Evolutionary conservation across 1,140 invertebrate species (phyloP).

Genomic region (Oreohelix idahoensis): DNA sequence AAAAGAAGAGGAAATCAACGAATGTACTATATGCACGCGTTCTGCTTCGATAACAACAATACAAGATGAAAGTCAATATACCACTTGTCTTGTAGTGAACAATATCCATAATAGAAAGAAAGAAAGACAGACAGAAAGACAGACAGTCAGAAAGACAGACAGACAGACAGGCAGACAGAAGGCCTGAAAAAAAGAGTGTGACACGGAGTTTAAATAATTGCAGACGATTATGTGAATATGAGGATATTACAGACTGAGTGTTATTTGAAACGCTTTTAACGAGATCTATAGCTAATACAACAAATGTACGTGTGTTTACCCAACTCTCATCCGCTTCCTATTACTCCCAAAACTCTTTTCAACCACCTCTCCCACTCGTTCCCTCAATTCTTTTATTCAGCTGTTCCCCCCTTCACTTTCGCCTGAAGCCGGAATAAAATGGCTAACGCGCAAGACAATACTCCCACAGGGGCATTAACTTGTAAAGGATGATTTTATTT

Average conservation of each 20-base stretch:
- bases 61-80: too few relatives aligned
- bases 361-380: not conserved
- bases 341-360: not conserved
- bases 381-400: not conserved
- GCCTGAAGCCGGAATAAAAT: constrained; percentile 1
- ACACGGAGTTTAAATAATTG: not conserved
- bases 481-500: constrained; percentile 13
- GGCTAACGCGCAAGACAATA: not conserved
- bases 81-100: too few relatives aligned
- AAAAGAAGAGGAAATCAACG: too few relatives aligned
- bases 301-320: constrained; percentile 8
- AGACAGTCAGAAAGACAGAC: too few relatives aligned
- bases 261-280: not conserved
- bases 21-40: too few relatives aligned
- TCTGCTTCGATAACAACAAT: too few relatives aligned
- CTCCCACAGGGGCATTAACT: not conserved
- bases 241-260: not conserved
- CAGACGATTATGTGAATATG: not conserved
- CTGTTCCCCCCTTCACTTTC: not conserved
- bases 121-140: too few relatives aligned
- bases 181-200: too few relatives aligned
- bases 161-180: too few relatives aligned
- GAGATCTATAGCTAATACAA: not conserved
- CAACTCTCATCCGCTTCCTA: not conserved
- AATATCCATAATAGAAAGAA: too few relatives aligned